phyloP scores from a whole-genome alignment of 2,888 invertebrate genomes.

The Cephus rjabovi region DNA sequence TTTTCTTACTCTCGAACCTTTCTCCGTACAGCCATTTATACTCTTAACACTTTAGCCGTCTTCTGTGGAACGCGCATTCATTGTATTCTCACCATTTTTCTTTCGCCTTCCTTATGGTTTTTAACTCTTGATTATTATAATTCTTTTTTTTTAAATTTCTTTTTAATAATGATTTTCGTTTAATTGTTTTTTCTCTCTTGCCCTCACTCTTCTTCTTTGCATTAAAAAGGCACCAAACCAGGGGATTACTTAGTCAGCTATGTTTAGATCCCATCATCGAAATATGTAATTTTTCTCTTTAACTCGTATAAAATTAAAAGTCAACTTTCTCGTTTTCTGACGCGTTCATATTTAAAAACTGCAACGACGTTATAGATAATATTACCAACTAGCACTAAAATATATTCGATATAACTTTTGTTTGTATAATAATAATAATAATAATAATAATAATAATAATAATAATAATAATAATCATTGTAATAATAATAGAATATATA shows the following conservation, averaged over 20 bases:
- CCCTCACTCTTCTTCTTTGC: slow-evolving; percentile 19
- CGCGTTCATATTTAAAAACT: slow-evolving; percentile 47
- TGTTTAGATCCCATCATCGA: slow-evolving; percentile 50
- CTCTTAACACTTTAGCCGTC: too few species aligned
- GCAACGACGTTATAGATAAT: slow-evolving; percentile 64
- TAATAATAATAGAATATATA: slow-evolving; percentile 31
- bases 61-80: too few species aligned
- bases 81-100: too few species aligned
- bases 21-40: too few species aligned
- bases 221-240: slow-evolving; percentile 64
- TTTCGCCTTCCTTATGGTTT: background rate
- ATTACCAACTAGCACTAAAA: slow-evolving; percentile 66
- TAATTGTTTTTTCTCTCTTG: slow-evolving; percentile 40
- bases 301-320: slow-evolving; percentile 59
- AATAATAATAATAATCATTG: slow-evolving; percentile 10
- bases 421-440: slow-evolving; percentile 48
- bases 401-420: slow-evolving; percentile 65
- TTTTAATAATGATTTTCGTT: slow-evolving; percentile 38
- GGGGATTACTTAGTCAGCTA: slow-evolving; percentile 52
- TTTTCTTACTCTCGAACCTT: slow-evolving; percentile 7
- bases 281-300: slow-evolving; percentile 47
- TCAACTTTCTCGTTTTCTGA: slow-evolving; percentile 33
- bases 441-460: slow-evolving; percentile 23
- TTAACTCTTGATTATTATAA: slow-evolving; percentile 28
- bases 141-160: slow-evolving; percentile 24